phyloP scores from a whole-genome alignment of 2,113 vertebrate species.

The Coregonus clupeaformis region DNA sequence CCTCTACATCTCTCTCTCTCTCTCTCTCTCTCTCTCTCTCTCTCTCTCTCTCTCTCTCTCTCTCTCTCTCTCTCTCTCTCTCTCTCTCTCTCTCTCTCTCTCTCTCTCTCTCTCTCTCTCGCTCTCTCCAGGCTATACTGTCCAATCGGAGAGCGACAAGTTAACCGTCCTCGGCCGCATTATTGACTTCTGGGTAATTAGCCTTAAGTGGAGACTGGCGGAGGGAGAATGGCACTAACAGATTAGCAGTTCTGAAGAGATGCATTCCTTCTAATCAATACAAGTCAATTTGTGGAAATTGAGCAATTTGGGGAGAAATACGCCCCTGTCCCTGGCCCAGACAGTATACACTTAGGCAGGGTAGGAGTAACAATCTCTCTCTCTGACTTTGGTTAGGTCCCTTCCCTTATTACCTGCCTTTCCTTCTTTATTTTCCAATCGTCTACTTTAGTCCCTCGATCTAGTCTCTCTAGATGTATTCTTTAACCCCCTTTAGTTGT shows the following conservation, averaged over 20 bases:
- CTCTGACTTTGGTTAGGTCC: too few relatives aligned
- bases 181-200: constrained; percentile 72
- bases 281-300: constrained; percentile 73
- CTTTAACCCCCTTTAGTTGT: neutral
- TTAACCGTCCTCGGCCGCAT: constrained; percentile 41
- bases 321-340: constrained; percentile 47
- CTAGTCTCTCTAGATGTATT: neutral
- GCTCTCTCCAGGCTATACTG: neutral
- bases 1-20: neutral
- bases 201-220: constrained; percentile 69
- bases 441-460: neutral
- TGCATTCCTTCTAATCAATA: constrained; percentile 79
- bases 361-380: neutral
- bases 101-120: neutral
- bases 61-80: neutral
- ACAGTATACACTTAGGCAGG: constrained; percentile 59
- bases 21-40: neutral
- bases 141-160: constrained; percentile 38
- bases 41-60: neutral
- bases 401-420: too few relatives aligned
- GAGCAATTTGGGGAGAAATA: constrained; percentile 70
- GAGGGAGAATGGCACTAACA: constrained; percentile 71
- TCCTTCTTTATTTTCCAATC: neutral
- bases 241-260: constrained; percentile 71
- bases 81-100: neutral